These are phyloP conservation scores for Mystacides longicornis DNA, from an alignment of 2,888 invertebrate species.

Conservation along the genomic window DNA sequence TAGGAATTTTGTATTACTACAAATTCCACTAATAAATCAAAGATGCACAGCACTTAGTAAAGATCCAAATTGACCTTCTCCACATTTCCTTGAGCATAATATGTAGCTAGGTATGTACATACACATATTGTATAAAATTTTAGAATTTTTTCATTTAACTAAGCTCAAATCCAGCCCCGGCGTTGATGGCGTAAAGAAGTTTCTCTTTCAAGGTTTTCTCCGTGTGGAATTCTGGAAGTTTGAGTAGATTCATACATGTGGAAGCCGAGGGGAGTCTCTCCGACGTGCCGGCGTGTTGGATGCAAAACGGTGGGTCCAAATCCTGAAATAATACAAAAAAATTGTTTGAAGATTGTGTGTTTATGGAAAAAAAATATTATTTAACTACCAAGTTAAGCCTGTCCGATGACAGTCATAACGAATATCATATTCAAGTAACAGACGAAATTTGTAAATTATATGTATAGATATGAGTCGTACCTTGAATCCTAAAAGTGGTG, in stretches of 20 bases:
- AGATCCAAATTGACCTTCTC: too few species aligned
- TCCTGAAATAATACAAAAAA: conserved; percentile 53
- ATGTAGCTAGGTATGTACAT: background rate
- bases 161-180: conserved; percentile 94
- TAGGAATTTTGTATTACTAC: too few species aligned
- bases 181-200: conserved; percentile 86
- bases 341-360: too few species aligned
- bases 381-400: too few species aligned
- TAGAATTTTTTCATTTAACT: conserved; percentile 51
- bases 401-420: too few species aligned
- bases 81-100: too few species aligned
- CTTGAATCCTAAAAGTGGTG: conserved; percentile 94
- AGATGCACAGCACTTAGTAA: too few species aligned
- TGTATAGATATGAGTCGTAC: conserved; percentile 39
- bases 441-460: too few species aligned
- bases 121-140: background rate
- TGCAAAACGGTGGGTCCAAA: conserved; percentile 91
- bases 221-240: conserved; percentile 84
- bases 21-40: too few species aligned
- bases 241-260: conserved; percentile 96
- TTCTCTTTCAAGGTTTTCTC: conserved; percentile 72
- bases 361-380: too few species aligned
- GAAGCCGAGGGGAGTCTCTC: conserved; percentile 93
- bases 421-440: too few species aligned
- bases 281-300: conserved; percentile 85